Base-by-base conservation (phyloP, 1,140 invertebrate species). In the Bombus sibiricus region DNA sequence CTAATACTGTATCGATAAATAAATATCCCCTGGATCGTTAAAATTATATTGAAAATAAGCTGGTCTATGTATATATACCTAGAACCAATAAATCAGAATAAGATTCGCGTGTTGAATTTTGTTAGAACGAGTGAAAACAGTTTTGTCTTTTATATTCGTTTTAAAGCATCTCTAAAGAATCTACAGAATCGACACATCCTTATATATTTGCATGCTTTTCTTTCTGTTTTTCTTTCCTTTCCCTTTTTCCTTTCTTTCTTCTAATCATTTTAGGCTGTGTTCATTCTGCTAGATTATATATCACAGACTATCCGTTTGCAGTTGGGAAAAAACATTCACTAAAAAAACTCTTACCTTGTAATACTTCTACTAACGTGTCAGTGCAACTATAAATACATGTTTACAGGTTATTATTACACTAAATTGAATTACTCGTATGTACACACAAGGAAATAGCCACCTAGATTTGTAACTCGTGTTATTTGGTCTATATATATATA, bases 291-390 rank as follows among this genome's bases (percentile, higher is more conserved):
- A 89, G 82, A 87, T 87, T 85, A 78, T 85, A 78, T 90, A 89
- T 89, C 89, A 90, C 88, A 89, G 88, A 85, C 88, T 90, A 90
- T 87, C 57, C 43, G 62, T 84, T 90, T 75, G 86, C 69, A 74
- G 37, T 89, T 85, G 71, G 77, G 73, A 89, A 89, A 84, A 69
- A 89, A 89, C 59, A 89, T 83, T 57, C n/a, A 82, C 87, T 89
- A 89, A 74, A 89, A 88, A 80, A 80, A 74, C 15, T 53, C 47
- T 86, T 81, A 88, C 62, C 34, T 83, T 71, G 59, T 59, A 57
- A 75, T 78, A 74, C 75, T 62, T 68, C 37, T 57, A 74, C 73
- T 39, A 34, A 85, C 59, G 34, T 88, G 41, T 88, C 64, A 62
- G 85, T 89, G 83, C 39, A 71, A 66, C 68, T 86, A 69, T 85